Conservation (phyloP, 2,888 invertebrate species). For the Aphelenchoides bicaudatus region DNA sequence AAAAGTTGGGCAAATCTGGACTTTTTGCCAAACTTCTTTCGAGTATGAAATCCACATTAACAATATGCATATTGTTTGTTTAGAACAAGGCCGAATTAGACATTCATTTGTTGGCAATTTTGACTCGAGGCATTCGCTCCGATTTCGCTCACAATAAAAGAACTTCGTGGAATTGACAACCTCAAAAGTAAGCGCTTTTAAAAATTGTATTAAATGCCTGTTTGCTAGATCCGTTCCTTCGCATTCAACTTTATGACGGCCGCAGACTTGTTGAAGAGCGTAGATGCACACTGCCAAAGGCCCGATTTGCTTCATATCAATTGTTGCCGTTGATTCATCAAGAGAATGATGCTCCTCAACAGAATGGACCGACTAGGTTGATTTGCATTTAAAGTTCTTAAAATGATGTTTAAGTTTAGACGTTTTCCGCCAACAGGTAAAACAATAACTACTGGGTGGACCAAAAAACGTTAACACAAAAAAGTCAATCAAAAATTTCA, state of each 20-base stretch:
- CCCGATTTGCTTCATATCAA: too few species aligned
- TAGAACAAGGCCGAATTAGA: slow-evolving; percentile 20
- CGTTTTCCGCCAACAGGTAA: too few species aligned
- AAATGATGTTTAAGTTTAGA: too few species aligned
- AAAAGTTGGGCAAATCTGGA: slow-evolving; percentile 10
- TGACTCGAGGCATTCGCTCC: slow-evolving; percentile 51
- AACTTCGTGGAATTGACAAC: neutral
- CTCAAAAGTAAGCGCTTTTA: slow-evolving; percentile 6
- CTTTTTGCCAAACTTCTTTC: slow-evolving; percentile 21
- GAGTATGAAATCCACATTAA: neutral
- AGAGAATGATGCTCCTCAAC: too few species aligned
- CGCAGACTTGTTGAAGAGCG: slow-evolving; percentile 49
- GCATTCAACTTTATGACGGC: slow-evolving; percentile 54
- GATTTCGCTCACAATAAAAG: slow-evolving; percentile 40
- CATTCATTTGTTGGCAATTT: slow-evolving; percentile 51
- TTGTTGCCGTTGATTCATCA: too few species aligned
- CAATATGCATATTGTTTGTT: neutral
- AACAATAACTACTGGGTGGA: too few species aligned
- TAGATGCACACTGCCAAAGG: slow-evolving; percentile 6
- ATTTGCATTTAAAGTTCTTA: too few species aligned
- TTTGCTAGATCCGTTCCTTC: slow-evolving; percentile 44
- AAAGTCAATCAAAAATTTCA: too few species aligned
- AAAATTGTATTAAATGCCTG: neutral
- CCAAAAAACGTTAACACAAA: too few species aligned
- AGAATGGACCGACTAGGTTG: too few species aligned